phyloP scores from a whole-genome alignment of 2,888 invertebrate genomes.

The Ichneumoninae sp. region DNA sequence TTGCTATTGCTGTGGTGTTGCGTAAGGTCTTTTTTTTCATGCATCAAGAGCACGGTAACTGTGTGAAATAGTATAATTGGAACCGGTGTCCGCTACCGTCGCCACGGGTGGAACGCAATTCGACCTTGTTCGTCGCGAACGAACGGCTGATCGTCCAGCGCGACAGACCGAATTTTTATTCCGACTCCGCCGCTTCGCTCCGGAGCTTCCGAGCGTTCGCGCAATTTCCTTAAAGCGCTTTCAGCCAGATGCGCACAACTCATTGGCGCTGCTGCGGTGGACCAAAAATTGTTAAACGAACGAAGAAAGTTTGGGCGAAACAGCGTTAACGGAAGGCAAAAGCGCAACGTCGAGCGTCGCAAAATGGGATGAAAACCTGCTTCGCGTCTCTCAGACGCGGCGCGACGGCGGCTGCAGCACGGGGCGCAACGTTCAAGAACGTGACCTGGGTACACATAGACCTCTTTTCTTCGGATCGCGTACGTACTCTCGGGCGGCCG shows the following conservation, averaged over 20 bases:
- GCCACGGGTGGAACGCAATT: conserved; percentile 12
- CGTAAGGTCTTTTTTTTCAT: conserved; percentile 14
- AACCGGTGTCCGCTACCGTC: conserved; percentile 15
- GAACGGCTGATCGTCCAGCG: not conserved
- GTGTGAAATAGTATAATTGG: conserved; percentile 19
- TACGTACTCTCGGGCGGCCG: conserved; percentile 19
- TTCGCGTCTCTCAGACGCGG: conserved; percentile 11
- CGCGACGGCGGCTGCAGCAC: conserved; percentile 34
- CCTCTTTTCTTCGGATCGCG: conserved; percentile 60
- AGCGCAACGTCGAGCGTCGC: too few relatives aligned
- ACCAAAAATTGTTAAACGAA: too few relatives aligned
- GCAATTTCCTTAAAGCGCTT: too few relatives aligned
- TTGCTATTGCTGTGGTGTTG: conserved; percentile 7
- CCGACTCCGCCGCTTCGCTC: not conserved
- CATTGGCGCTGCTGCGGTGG: too few relatives aligned
- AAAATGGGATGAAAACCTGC: conserved; percentile 14
- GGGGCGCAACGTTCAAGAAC: conserved; percentile 69
- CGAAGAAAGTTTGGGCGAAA: too few relatives aligned
- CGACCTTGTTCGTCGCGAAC: conserved; percentile 18
- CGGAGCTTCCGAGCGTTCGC: too few relatives aligned
- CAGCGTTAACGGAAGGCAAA: too few relatives aligned
- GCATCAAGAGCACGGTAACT: conserved; percentile 9
- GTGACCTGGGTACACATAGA: conserved; percentile 73
- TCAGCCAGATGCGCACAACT: too few relatives aligned
- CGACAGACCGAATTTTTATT: conserved; percentile 6